These are phyloP conservation scores for Festucalex cinctus DNA, from an alignment of 2,113 vertebrate genomes.

Conservation along the genomic window DNA sequence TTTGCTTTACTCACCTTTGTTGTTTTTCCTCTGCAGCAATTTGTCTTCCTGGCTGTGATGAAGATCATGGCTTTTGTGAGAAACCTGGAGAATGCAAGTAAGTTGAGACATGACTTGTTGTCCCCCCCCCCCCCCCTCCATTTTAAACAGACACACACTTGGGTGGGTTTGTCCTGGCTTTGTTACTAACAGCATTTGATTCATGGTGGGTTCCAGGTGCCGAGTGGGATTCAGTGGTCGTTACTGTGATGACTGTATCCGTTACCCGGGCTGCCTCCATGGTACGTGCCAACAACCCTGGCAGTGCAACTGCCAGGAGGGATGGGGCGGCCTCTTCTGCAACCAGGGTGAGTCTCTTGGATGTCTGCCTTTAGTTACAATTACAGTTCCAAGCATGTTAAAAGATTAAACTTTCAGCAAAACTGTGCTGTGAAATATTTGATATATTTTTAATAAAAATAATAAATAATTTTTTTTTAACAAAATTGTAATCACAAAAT, in stretches of 20 bases:
- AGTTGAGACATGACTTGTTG: slow-evolving; percentile 56
- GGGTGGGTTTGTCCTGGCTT: slow-evolving; percentile 1
- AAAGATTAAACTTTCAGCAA: neutral
- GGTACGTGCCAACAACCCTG: slow-evolving; percentile 97
- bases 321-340: slow-evolving; percentile 98
- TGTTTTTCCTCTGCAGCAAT: slow-evolving; percentile 77
- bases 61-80: slow-evolving; percentile 93
- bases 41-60: slow-evolving; percentile 94
- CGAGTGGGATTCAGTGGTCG: slow-evolving; percentile 95
- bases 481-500: no score
- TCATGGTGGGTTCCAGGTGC: slow-evolving; percentile 77
- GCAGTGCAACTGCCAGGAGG: slow-evolving; percentile 98
- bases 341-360: slow-evolving; percentile 86
- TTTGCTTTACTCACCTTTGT: slow-evolving; percentile 25
- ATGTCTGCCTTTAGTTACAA: slow-evolving; percentile 4
- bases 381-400: neutral
- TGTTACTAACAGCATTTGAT: slow-evolving; percentile 10
- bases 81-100: slow-evolving; percentile 99
- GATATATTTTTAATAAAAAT: no score
- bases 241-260: slow-evolving; percentile 96
- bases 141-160: neutral
- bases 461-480: no score
- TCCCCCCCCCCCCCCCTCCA: no score
- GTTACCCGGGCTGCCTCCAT: slow-evolving; percentile 95
- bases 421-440: neutral